Evolutionary conservation across 2,797 vertebrate species (phyloP).

Genomic region (Peromyscus nudipes): DNA sequence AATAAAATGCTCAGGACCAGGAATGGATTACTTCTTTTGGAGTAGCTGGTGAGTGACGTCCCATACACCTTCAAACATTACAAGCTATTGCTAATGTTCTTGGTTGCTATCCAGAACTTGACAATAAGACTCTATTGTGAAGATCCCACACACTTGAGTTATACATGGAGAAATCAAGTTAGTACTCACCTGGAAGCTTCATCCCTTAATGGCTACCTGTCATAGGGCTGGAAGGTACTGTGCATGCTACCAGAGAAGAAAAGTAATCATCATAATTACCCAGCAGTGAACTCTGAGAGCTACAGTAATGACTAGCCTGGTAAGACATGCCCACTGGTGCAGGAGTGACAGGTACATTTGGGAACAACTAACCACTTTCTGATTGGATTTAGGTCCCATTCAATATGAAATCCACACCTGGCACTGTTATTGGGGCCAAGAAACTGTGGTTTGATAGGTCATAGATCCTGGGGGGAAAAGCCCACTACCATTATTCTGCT

Average conservation of each 20-base stretch:
- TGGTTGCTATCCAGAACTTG: no score
- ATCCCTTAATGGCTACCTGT: neutral
- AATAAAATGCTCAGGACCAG: no score
- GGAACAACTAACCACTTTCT: neutral
- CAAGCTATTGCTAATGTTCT: no score
- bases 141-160: no score
- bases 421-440: neutral
- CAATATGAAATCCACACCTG: neutral
- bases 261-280: no score
- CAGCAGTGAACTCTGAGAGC: neutral
- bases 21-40: no score
- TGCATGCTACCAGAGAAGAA: no score
- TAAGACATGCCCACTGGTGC: neutral
- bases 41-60: no score
- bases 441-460: neutral
- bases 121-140: no score
- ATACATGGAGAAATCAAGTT: neutral
- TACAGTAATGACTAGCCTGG: neutral
- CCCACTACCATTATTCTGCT: neutral
- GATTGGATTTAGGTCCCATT: neutral
- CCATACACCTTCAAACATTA: no score
- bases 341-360: neutral
- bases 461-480: neutral
- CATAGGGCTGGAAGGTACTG: neutral
- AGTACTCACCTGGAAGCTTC: neutral